Evolutionary conservation across 2,113 vertebrate species (phyloP), one percentile per base, ranked within the genome.

Genomic region (Pygoscelis adeliae): DNA sequence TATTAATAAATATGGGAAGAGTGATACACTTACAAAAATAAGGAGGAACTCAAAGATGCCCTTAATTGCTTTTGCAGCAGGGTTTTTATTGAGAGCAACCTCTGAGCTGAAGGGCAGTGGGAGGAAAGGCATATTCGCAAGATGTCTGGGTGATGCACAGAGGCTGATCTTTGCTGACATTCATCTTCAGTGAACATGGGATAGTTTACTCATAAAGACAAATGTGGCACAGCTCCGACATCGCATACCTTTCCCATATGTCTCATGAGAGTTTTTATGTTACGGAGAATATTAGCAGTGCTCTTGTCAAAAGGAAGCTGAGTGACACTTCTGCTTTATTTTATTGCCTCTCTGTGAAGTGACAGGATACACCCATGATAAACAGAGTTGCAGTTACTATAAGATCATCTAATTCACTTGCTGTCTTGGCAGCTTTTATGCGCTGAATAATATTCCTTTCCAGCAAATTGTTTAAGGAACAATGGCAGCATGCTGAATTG

Each of bases 171-270:
- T 80, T 91, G 79, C 81, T 95, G 96, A 83, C 94, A 94, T 97
- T 96, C 90, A 85, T 98, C 96, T 98, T 93, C 19, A 13, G 69
- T 55, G 15, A 77, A 84, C 96, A 91, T 42, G 70, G 70, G 93
- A 42, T 29, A 83, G 89, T 74, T 98, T 93, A 82, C 85, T 98
- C 96, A 94, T 88, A 83, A 97, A 97, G 98, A 97, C 74, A 93
- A 80, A 98, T 97, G 96, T 86, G 88, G 73, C 62, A 66, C 92
- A 56, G 76, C 76, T 73, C 84, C 76, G 94, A 94, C 87, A 56
- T 70, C 2, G 8, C 2, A 2, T 78, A 63, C 77, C 91, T 94
- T 96, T 83, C 84, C 52, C 8, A 15, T 49, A 55, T 6, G 59
- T 93, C 96, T 98, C 97, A 52, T 16, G 53, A 76, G 90, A 96